A percentile compares a stretch with the other conserved stretches of the same genome.
Conservation (phyloP, 2,888 invertebrate species). For the Hartigia nigra region DNA sequence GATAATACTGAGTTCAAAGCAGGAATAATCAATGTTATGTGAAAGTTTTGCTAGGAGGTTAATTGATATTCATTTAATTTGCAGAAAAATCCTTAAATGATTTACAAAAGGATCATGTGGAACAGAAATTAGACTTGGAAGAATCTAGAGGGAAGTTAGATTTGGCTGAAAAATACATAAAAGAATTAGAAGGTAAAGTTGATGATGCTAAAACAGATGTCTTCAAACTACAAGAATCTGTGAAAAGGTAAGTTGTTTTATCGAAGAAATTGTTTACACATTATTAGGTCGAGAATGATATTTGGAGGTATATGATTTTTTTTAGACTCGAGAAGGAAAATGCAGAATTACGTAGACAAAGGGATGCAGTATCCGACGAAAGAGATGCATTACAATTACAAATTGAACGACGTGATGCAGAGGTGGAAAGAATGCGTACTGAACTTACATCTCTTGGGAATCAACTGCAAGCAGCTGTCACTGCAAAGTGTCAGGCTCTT, state of each 20-base stretch:
- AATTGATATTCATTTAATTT: conserved; percentile 34
- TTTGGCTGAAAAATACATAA: conserved; percentile 72
- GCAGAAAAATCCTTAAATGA: conserved; percentile 71
- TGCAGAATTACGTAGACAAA: conserved; percentile 75
- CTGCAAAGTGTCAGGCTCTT: conserved; percentile 86
- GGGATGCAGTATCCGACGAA: conserved; percentile 79
- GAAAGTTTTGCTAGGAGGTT: neutral
- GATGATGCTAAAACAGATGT: conserved; percentile 74
- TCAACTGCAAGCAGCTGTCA: conserved; percentile 80
- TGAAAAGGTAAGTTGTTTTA: conserved; percentile 66
- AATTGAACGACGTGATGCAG: conserved; percentile 77
- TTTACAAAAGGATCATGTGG: conserved; percentile 69
- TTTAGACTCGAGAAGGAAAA: conserved; percentile 72
- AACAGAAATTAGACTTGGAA: conserved; percentile 73
- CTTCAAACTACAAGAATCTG: conserved; percentile 73
- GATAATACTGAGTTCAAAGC: neutral
- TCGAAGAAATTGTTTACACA: neutral
- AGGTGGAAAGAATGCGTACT: conserved; percentile 78
- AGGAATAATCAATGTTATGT: neutral
- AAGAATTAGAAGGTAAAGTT: conserved; percentile 75
- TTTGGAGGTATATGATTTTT: conserved; percentile 3
- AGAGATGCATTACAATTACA: conserved; percentile 79
- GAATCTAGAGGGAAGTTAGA: conserved; percentile 73
- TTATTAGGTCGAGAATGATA: neutral
- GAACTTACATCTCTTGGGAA: conserved; percentile 78